Evolutionary conservation across 2,888 invertebrate species (phyloP), one percentile per base, ranked within the genome.

Genomic region (Subacronicta megacephala): DNA sequence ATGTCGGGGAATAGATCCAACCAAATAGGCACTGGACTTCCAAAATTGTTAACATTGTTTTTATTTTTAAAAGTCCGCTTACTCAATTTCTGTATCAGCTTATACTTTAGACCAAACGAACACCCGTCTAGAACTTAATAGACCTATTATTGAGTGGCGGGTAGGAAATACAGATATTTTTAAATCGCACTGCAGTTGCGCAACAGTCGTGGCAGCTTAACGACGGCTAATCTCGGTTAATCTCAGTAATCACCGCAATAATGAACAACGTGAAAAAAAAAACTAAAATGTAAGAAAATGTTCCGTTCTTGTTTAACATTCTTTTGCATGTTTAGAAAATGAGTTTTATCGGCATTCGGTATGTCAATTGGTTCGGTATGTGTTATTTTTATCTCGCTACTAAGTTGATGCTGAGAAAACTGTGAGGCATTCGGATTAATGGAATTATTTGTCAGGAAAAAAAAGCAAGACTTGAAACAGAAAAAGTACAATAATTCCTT

Each of bases 151-250:
- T 67, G 77, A 76, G 61, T 62, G 41, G 65, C 60, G 37, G 37
- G 70, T 73, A 80, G 75, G 75, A 81, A 81, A 75, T 73, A 71
- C 62, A 72, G 62, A 75, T 71, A 71, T 74, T 79, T 80, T 75
- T 75, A 77, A 75, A 78, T 76, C 72, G 65, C 56, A 38, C 47
- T 62, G 33, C 60, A 61, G 76, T 82, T 82, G 73, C 75, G 69
- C 69, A 82, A 81, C 52, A 38, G 47, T 41, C 31, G 26, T 72
- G 72, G 71, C 77, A 73, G 67, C 50, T 73, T 78, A 78, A 82
- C 77, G 71, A 71, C 62, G 47, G 60, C 59, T 78, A 75, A 78
- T 77, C 63, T 61, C 53, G 49, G 57, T 45, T 78, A 73, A 78
- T 80, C 64, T 66, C 16, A 61, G 64, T 74, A 77, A 72, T 69